Conservation (phyloP, 1,140 invertebrate genomes). For the Anadara kagoshimensis region DNA sequence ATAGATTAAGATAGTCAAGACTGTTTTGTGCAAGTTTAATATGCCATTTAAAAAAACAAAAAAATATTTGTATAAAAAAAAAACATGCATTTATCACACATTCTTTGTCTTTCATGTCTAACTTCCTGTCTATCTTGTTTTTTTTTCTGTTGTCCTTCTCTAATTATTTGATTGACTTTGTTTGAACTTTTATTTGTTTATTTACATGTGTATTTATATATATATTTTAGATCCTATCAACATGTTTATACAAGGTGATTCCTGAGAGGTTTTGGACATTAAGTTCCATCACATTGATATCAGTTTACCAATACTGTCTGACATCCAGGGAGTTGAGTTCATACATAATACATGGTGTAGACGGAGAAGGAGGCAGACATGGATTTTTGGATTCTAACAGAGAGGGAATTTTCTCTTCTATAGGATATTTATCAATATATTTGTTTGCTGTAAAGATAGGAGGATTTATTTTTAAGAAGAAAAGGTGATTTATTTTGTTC, state of each 20-base stretch:
- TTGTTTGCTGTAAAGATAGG: constrained; percentile 83
- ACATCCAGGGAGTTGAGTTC: constrained; percentile 78
- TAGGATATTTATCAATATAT: constrained; percentile 90
- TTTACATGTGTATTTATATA: no score
- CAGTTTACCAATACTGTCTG: constrained; percentile 83
- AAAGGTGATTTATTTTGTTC: constrained; percentile 47
- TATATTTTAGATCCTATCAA: constrained; percentile 78
- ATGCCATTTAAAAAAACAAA: no score
- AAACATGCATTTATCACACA: no score
- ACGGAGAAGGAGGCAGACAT: constrained; percentile 70
- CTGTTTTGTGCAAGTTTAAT: no score
- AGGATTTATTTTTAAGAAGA: constrained; percentile 68
- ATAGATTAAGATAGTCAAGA: no score
- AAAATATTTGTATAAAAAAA: no score
- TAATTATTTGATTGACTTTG: no score
- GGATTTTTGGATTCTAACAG: constrained; percentile 88
- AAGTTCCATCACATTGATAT: constrained; percentile 76
- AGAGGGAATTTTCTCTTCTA: constrained; percentile 89
- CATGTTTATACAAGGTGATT: constrained; percentile 76
- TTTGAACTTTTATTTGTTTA: no score
- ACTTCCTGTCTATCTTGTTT: no score
- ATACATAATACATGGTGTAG: constrained; percentile 81
- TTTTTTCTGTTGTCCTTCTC: no score
- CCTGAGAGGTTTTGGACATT: constrained; percentile 29
- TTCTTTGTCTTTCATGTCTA: no score